Evolutionary conservation across 2,888 invertebrate species (phyloP).

Genomic region (Andrena flavipes): DNA sequence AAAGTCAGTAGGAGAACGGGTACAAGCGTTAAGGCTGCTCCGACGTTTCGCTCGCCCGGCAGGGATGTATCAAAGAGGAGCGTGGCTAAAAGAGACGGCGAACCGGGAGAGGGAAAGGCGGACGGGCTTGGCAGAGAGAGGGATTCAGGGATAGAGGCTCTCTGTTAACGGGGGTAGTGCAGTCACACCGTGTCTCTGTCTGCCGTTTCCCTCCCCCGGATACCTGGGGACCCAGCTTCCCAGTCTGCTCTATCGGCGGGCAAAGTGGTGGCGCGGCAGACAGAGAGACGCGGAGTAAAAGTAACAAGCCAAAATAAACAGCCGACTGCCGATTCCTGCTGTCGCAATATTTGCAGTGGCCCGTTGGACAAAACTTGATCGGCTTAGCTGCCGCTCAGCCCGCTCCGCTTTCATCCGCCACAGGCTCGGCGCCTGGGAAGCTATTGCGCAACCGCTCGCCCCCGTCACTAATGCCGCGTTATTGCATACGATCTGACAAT

Average conservation of each 20-base stretch:
- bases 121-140: background rate
- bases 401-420: too few relatives aligned
- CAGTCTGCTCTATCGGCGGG: constrained; percentile 32
- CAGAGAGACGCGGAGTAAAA: constrained; percentile 56
- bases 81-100: background rate
- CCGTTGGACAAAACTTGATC: constrained; percentile 69
- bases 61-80: constrained; percentile 12
- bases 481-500: constrained; percentile 79
- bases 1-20: too few relatives aligned
- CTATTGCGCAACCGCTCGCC: constrained; percentile 54
- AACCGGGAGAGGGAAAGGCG: background rate
- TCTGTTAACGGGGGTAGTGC: background rate
- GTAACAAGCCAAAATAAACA: constrained; percentile 78
- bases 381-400: background rate
- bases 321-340: constrained; percentile 75
- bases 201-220: constrained; percentile 38
- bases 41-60: background rate
- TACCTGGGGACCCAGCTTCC: constrained; percentile 24
- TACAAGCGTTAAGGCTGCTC: background rate
- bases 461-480: constrained; percentile 76
- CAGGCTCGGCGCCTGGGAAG: constrained; percentile 30
- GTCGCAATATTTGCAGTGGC: constrained; percentile 74
- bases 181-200: constrained; percentile 26
- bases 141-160: background rate
- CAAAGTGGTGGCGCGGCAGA: constrained; percentile 34